phyloP scores from a whole-genome alignment of 2,888 invertebrate genomes.

The Drosophila paramelanica region DNA sequence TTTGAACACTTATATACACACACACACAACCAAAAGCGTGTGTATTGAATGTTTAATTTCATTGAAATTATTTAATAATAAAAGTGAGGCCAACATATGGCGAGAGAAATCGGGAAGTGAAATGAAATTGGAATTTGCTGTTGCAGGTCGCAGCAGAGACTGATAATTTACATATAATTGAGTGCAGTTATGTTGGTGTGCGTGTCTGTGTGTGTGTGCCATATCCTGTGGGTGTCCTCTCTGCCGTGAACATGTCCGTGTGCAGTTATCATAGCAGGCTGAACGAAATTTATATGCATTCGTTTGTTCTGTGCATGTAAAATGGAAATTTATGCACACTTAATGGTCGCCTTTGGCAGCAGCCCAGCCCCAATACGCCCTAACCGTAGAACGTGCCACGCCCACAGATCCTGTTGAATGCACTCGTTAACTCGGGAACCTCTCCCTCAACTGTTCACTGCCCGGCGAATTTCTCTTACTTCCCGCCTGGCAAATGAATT shows the following conservation, averaged over 20 bases:
- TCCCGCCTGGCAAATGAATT: conserved; percentile 53
- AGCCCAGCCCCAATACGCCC: conserved; percentile 2
- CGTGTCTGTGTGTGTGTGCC: neutral
- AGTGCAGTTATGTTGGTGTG: conserved; percentile 27
- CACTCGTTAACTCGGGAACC: conserved; percentile 51
- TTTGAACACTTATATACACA: conserved; percentile 15
- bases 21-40: neutral
- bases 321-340: conserved; percentile 70
- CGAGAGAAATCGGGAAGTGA: conserved; percentile 34
- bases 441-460: conserved; percentile 33
- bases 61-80: conserved; percentile 57
- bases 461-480: conserved; percentile 3
- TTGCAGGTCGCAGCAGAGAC: conserved; percentile 19
- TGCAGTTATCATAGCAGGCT: conserved; percentile 40
- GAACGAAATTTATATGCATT: conserved; percentile 56
- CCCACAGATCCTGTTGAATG: conserved; percentile 60
- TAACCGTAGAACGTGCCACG: conserved; percentile 26
- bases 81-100: conserved; percentile 48
- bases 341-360: conserved; percentile 53
- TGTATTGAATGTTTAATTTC: conserved; percentile 47
- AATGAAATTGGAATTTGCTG: conserved; percentile 50
- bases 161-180: conserved; percentile 71
- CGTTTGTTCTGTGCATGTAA: conserved; percentile 50
- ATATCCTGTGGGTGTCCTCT: neutral
- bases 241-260: neutral